Evolutionary conservation across 2,888 invertebrate species (phyloP), one percentile per base, ranked within the genome.

Genomic region (Agrenia bidenticulata): DNA sequence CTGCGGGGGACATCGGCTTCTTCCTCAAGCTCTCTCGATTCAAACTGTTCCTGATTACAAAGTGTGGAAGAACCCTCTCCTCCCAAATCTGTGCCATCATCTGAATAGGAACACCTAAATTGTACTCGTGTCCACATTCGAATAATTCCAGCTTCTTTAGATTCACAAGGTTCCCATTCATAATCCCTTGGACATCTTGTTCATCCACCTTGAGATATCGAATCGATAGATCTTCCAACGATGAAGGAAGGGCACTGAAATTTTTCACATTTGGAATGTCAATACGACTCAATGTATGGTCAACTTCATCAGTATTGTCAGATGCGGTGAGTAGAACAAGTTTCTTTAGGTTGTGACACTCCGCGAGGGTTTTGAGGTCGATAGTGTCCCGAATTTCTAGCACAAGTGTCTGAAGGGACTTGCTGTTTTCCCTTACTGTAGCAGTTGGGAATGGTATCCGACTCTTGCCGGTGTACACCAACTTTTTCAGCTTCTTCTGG

Each of bases 401-500:
- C 5, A 51, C 19, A 7, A 51, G 23, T 2, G 51, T 51, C 9
- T 13, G 11, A 9, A 51, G 24, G 19, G 24, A 7, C 21, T 13
- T 13, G 2, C 51, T 5, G 24, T 24, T 51, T 7, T 51, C 51
- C 7, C 15, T 19, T 2, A 51, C 13, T 5, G 51, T 51, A 15
- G 4, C 2, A 51, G 23, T 17, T 7, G 51, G 51, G 51, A 51
- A 51, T 13, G 51, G 51, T 5, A 51, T 51, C 24, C 51, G 21
- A 24, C 51, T 51, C 23, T 11, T 24, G 2, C 51, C 51, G 2
- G 24, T 24, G 24, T 9, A 51, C 5, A 51, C 23, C 4, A 51
- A 15, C 24, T 24, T 21, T 23, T 24, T 7, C 21, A 51, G 51
- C 13, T 15, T 5, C 13, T 19, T 51, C 15, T 51, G 51, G 15